Evolutionary conservation across 1,140 invertebrate genomes (phyloP).

Genomic region (Anastrepha obliqua): DNA sequence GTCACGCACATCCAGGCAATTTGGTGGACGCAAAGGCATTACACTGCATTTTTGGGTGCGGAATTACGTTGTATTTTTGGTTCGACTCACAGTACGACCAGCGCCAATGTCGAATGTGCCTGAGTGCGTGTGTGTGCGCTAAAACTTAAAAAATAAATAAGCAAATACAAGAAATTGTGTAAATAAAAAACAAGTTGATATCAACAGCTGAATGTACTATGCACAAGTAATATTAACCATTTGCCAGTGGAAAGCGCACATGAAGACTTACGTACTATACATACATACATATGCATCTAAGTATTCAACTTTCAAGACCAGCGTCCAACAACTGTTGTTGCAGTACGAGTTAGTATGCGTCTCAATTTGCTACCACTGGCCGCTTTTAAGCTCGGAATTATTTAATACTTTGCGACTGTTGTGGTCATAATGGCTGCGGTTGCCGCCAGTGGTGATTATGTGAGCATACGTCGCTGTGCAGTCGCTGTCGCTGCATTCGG

Average conservation of each 20-base stretch:
- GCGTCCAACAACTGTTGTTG: constrained; percentile 35
- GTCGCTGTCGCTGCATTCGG: not conserved
- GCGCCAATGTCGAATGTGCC: not conserved
- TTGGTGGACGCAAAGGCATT: not conserved
- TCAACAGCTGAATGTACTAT: not conserved
- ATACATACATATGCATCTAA: not conserved
- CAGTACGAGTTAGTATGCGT: constrained; percentile 8
- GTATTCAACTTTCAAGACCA: constrained; percentile 47
- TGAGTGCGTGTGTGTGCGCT: not conserved
- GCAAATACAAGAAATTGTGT: constrained; percentile 2
- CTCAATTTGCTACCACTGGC: constrained; percentile 16
- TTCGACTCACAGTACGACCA: not conserved
- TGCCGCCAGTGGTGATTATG: constrained; percentile 23
- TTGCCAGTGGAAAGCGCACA: not conserved
- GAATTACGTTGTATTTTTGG: constrained; percentile 25
- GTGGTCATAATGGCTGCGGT: constrained; percentile 28
- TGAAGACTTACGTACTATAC: not conserved
- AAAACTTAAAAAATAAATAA: constrained; percentile 10
- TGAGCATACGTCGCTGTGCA: constrained; percentile 4
- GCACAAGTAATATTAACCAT: not conserved
- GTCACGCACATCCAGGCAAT: constrained; percentile 42
- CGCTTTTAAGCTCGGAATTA: constrained; percentile 40
- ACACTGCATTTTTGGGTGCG: constrained; percentile 20
- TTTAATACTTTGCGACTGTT: constrained; percentile 39
- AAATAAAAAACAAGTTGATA: not conserved